Evolutionary conservation across 2,797 vertebrate genomes (phyloP).

Genomic region (Delichon dasypus): DNA sequence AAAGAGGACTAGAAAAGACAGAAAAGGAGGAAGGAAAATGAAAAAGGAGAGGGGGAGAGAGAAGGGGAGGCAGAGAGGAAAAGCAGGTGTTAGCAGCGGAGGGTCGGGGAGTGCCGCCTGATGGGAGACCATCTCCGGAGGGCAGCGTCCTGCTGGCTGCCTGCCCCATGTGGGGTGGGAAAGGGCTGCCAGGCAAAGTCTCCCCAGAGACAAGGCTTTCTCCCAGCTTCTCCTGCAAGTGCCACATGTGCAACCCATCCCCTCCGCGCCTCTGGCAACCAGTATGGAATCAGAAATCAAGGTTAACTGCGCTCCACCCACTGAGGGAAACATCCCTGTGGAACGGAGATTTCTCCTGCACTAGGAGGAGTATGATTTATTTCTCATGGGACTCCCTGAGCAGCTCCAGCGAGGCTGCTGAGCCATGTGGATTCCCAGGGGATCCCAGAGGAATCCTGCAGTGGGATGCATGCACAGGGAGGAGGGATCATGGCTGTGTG

Average conservation of each 20-base stretch:
- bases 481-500: not conserved
- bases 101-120: too few species aligned
- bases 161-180: not conserved
- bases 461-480: not conserved
- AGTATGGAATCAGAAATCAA: rapidly evolving
- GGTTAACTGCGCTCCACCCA: not conserved
- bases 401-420: not conserved
- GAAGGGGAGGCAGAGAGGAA: too few species aligned
- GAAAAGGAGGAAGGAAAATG: not conserved
- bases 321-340: too few species aligned
- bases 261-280: rapidly evolving
- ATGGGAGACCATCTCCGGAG: not conserved
- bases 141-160: not conserved
- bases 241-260: not conserved
- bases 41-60: too few species aligned
- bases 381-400: not conserved
- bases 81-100: rapidly evolving
- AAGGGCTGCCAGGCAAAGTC: not conserved
- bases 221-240: not conserved
- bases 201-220: too few species aligned
- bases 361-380: not conserved
- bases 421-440: not conserved
- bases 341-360: not conserved
- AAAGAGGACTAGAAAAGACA: not conserved
- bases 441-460: not conserved